phyloP scores from a whole-genome alignment of 2,888 invertebrate species.

The Epistrophe eligans region DNA sequence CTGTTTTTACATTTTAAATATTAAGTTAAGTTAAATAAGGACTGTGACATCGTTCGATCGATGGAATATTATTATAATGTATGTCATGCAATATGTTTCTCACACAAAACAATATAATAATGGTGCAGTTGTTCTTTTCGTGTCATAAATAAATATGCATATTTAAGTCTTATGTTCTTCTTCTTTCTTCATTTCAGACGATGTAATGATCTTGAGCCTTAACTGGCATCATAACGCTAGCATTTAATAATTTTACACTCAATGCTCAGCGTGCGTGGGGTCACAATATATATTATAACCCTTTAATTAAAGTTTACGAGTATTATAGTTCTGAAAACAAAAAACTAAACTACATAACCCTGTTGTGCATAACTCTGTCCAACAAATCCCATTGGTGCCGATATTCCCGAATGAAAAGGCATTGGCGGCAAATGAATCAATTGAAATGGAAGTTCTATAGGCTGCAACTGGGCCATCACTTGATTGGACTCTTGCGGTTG shows the following conservation, averaged over 20 bases:
- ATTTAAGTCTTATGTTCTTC: constrained; percentile 16
- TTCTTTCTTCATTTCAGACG: not conserved
- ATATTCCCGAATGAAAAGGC: constrained; percentile 78
- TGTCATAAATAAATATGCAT: not conserved
- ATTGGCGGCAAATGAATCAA: constrained; percentile 80
- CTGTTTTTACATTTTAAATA: too few relatives aligned
- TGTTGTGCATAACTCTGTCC: constrained; percentile 15
- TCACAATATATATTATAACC: not conserved
- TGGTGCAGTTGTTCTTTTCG: not conserved
- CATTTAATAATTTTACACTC: not conserved
- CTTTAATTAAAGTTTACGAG: not conserved
- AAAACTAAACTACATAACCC: constrained; percentile 16
- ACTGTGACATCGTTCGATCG: too few relatives aligned
- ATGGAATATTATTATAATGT: too few relatives aligned
- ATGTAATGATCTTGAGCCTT: not conserved
- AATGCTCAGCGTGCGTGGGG: not conserved
- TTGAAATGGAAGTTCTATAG: constrained; percentile 80
- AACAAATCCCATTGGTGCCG: constrained; percentile 42
- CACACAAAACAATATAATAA: not conserved
- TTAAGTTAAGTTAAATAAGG: too few relatives aligned
- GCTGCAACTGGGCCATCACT: constrained; percentile 77
- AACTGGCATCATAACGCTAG: not conserved
- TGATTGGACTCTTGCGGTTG: constrained; percentile 78
- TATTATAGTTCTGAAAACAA: constrained; percentile 7
- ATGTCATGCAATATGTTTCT: too few relatives aligned